Evolutionary conservation across 2,797 vertebrate genomes (phyloP).

Genomic region (Peromyscus melanophrys): DNA sequence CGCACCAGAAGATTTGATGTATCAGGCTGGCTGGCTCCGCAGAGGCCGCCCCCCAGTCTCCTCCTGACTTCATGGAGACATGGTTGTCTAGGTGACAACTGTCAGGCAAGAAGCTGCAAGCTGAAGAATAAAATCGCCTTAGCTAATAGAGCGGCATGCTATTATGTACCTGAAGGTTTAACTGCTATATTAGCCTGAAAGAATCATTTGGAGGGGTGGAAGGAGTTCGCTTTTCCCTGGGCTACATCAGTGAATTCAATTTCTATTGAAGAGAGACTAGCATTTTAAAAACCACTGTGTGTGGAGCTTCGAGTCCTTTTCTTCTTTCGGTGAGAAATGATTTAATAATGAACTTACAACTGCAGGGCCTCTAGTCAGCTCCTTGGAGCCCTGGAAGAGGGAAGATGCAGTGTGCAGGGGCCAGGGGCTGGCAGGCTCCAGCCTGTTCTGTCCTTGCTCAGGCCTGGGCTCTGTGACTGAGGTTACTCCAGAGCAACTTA

Average conservation of each 20-base stretch:
- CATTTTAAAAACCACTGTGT: conserved; percentile 80
- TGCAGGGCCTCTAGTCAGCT: conserved; percentile 50
- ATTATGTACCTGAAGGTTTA: conserved; percentile 75
- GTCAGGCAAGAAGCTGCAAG: conserved; percentile 76
- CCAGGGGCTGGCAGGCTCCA: conserved; percentile 57
- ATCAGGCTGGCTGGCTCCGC: conserved; percentile 80
- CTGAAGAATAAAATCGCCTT: conserved; percentile 81
- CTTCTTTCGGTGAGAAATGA: conserved; percentile 81
- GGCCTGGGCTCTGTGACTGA: conserved; percentile 64
- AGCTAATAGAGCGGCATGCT: conserved; percentile 80
- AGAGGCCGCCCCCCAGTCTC: conserved; percentile 84
- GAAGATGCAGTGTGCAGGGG: conserved; percentile 38
- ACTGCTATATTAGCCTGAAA: conserved; percentile 74
- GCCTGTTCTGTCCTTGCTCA: conserved; percentile 61
- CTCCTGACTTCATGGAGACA: conserved; percentile 74
- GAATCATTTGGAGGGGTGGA: conserved; percentile 76
- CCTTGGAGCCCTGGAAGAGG: conserved; percentile 62
- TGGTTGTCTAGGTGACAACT: conserved; percentile 84
- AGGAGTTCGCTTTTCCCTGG: conserved; percentile 69
- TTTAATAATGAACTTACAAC: conserved; percentile 79
- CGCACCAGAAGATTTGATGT: conserved; percentile 81
- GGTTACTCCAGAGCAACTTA: conserved; percentile 75
- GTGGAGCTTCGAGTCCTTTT: conserved; percentile 71
- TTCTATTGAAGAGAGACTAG: conserved; percentile 83
- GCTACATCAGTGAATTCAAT: conserved; percentile 83